A percentile compares a stretch with the other conserved stretches of the same genome.
These are phyloP conservation scores for Echiichthys vipera DNA, from an alignment of 2,797 vertebrate species.

Conservation along the genomic window DNA sequence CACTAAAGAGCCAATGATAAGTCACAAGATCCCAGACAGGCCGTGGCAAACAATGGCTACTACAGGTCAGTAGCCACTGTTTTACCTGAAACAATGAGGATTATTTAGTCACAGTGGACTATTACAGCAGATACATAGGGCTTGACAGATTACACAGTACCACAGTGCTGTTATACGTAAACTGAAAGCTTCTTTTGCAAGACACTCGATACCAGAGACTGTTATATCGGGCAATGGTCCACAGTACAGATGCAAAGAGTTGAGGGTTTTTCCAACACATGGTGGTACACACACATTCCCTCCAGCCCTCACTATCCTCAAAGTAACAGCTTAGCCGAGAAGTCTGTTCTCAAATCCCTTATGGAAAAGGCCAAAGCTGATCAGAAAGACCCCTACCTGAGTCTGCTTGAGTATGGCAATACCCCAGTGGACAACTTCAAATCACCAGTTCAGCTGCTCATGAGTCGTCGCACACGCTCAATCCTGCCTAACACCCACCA, in stretches of 20 bases:
- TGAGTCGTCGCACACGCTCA: background rate
- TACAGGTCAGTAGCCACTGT: no score
- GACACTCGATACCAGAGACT: background rate
- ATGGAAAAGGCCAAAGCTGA: constrained; percentile 28
- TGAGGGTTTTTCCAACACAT: constrained; percentile 1
- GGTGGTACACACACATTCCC: constrained; percentile 1
- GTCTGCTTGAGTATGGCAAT: constrained; percentile 7
- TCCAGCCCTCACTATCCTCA: background rate
- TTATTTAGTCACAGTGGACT: background rate
- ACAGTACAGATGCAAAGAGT: constrained; percentile 9
- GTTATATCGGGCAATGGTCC: constrained; percentile 17
- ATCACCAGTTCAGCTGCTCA: background rate
- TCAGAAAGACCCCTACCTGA: constrained; percentile 4
- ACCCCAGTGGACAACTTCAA: background rate
- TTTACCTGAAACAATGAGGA: background rate
- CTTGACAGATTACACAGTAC: constrained; percentile 3
- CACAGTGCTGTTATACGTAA: constrained; percentile 30
- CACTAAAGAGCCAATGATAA: constrained; percentile 11
- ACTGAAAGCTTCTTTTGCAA: constrained; percentile 20
- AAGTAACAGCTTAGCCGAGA: constrained; percentile 15
- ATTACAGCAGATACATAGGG: constrained; percentile 18
- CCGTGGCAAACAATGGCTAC: background rate
- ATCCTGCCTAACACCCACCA: background rate
- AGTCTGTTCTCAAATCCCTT: constrained; percentile 7
- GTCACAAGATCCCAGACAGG: background rate